Conservation (phyloP, 1,140 invertebrate genomes). For the honey bee (Apis mellifera) region DNA sequence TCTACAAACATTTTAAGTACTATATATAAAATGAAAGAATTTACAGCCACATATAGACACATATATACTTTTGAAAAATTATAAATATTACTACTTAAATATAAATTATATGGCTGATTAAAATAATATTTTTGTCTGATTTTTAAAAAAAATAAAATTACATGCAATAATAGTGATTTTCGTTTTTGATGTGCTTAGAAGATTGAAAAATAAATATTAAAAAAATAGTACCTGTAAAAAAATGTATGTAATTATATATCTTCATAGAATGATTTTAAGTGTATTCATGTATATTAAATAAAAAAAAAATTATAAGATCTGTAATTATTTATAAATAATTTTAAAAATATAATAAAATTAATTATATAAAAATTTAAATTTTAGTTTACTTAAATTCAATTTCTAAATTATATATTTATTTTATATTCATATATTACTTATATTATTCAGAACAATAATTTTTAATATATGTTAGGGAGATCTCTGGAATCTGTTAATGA, state of each 20-base stretch:
- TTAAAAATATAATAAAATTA: background rate
- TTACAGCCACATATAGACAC: background rate
- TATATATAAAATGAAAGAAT: background rate
- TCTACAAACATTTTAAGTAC: slow-evolving; percentile 5
- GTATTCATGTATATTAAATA: background rate
- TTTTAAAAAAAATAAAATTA: background rate
- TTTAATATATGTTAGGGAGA: too few species aligned
- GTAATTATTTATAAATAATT: background rate
- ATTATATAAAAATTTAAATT: background rate
- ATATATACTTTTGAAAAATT: slow-evolving; percentile 1
- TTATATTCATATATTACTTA: too few species aligned
- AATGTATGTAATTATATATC: slow-evolving; percentile 11
- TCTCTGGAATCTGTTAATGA: too few species aligned
- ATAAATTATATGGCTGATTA: background rate
- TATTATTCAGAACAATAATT: too few species aligned
- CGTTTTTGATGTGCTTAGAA: background rate
- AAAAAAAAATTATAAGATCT: background rate
- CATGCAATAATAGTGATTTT: slow-evolving; percentile 1
- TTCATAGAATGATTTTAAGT: background rate
- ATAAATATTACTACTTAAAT: background rate
- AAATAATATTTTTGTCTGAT: background rate
- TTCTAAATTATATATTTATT: background rate
- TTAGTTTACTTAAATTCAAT: background rate
- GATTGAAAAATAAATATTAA: slow-evolving; percentile 1
- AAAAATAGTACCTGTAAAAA: slow-evolving; percentile 47